A percentile compares a stretch with the other conserved stretches of the same genome.
Evolutionary conservation across 2,888 invertebrate species (phyloP).

Genomic region (Ischnus inquisitorius): DNA sequence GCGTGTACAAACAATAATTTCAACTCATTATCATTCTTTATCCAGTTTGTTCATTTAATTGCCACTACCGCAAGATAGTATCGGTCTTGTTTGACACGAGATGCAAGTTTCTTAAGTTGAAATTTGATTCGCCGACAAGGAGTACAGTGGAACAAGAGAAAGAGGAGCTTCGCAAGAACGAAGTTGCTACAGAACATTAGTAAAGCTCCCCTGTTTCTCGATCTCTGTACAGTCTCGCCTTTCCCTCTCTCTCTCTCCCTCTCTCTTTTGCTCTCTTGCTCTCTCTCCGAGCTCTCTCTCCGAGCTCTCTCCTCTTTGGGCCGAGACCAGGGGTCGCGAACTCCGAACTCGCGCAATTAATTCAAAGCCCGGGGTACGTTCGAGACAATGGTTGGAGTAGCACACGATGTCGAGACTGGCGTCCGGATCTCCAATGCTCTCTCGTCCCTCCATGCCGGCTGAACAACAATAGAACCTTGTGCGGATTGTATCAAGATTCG

Average conservation of each 20-base stretch:
- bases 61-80: not conserved
- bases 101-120: slow-evolving; percentile 50
- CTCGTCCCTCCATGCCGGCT: slow-evolving; percentile 26
- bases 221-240: not conserved
- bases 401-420: slow-evolving; percentile 52
- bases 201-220: slow-evolving; percentile 1
- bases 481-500: slow-evolving; percentile 63
- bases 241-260: slow-evolving; percentile 12
- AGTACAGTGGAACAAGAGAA: not conserved
- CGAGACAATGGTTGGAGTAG: slow-evolving; percentile 72
- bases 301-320: slow-evolving; percentile 27
- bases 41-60: slow-evolving; percentile 14
- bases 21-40: slow-evolving; percentile 16
- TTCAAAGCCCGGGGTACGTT: slow-evolving; percentile 74
- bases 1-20: slow-evolving; percentile 5
- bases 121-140: slow-evolving; percentile 51
- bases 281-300: slow-evolving; percentile 14
- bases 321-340: slow-evolving; percentile 65
- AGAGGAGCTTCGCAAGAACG: slow-evolving; percentile 41
- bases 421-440: slow-evolving; percentile 60
- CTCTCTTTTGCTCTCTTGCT: slow-evolving; percentile 4
- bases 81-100: slow-evolving; percentile 56
- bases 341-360: slow-evolving; percentile 75
- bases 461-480: slow-evolving; percentile 59
- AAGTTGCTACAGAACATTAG: slow-evolving; percentile 14